These are phyloP conservation scores for Astreopora myriophthalma DNA, from an alignment of 64 coral and sea anemone species.

Conservation along the genomic window DNA sequence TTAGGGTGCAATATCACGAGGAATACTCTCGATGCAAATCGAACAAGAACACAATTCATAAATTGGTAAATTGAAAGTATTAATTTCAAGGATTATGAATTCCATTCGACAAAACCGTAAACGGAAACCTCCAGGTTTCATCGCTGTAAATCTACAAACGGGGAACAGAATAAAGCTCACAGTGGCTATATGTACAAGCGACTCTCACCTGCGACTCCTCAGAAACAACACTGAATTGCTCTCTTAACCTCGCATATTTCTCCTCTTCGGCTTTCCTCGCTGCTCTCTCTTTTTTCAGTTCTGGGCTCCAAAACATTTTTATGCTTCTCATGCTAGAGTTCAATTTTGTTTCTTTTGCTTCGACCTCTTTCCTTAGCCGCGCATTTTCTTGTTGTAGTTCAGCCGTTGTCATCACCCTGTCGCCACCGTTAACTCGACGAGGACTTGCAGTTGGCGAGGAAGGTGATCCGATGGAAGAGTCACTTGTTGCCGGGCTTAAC, in stretches of 20 bases:
- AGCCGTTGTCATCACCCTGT: conserved; percentile 48
- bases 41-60: background rate
- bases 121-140: background rate
- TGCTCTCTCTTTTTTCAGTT: conserved; percentile 96
- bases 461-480: conserved; percentile 9
- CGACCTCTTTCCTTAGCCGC: conserved; percentile 88
- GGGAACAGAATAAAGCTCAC: background rate
- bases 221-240: conserved; percentile 89
- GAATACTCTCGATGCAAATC: background rate
- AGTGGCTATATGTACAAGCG: background rate
- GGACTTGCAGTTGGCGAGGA: background rate
- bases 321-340: conserved; percentile 99
- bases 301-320: conserved; percentile 99
- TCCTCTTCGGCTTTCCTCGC: conserved; percentile 86
- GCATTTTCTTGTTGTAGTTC: conserved; percentile 91
- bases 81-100: background rate
- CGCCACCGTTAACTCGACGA: background rate
- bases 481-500: conserved; percentile 8
- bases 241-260: conserved; percentile 77
- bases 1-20: background rate
- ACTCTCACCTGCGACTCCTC: conserved; percentile 87
- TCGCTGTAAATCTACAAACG: background rate
- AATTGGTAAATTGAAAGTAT: background rate
- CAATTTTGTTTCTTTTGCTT: conserved; percentile 94
- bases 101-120: background rate